Evolutionary conservation across 1,140 invertebrate species (phyloP), one percentile per base, ranked within the genome.

Genomic region (Epicauta chinensis): DNA sequence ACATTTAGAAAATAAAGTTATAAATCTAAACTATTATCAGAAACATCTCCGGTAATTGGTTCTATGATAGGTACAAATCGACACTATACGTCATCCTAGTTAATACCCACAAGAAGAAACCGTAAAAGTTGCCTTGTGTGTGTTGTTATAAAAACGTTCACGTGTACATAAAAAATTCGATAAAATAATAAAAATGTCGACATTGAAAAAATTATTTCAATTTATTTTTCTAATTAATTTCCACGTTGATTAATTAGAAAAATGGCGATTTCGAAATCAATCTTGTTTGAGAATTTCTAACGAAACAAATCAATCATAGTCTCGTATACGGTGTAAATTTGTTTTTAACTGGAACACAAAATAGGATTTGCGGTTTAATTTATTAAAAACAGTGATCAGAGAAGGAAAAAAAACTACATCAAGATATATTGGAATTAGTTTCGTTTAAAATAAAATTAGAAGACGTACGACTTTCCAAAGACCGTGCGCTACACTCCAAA

Each of bases 11-110:
- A 58, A 63, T 63, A 56, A 53, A 63, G 61, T 59, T 61, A 61
- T 63, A 61, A 56, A 63, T 63, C 54, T 53, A 39, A 49, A 45
- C 58, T 56, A 61, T 61, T 63, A 63, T 63, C 59, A 56, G 53
- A 52, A 59, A 51, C 51, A 58, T 63, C 59, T 56, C 42, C 58
- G 15, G 51, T 60, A 63, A 63, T 63, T 56, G 59, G 53, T 53
- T 54, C 16, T 49, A 47, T 56, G 61, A 62, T 60, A 53, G 61
- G 44, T 58, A 63, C 45, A 61, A 59, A 63, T 63, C 31, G 56
- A 47, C 58, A 32, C 49, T 51, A 59, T 63, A 51, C 40, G 56
- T 63, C 56, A 60, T 51, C 48, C 46, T 31, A 50, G 38, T 48
- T 54, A 34, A 54, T 38, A 54, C 34, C 11, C 34, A n/a, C n/a